Evolutionary conservation across 2,113 vertebrate species (phyloP).

Genomic region (Helogale parvula): DNA sequence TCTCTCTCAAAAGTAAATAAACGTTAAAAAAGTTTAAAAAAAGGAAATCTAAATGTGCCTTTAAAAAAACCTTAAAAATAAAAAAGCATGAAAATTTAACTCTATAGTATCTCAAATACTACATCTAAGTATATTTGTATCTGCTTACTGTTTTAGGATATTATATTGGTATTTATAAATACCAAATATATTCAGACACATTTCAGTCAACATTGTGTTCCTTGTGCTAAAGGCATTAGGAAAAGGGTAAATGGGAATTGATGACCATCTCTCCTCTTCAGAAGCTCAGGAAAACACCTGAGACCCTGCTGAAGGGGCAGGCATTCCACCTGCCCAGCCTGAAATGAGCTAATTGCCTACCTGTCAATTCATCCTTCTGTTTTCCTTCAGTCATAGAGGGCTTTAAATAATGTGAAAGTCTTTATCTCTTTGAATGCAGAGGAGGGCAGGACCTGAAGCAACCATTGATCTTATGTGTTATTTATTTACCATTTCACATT

Average conservation of each 20-base stretch:
- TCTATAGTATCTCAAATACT: neutral
- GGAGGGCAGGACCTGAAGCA: neutral
- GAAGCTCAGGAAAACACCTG: neutral
- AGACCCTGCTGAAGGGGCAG: neutral
- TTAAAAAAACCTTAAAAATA: neutral
- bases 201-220: neutral
- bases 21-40: no score
- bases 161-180: constrained; percentile 31
- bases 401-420: neutral
- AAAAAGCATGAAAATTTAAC: neutral
- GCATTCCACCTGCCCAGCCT: neutral
- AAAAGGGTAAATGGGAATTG: neutral
- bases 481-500: neutral
- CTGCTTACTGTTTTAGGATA: constrained; percentile 4
- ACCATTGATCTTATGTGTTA: neutral
- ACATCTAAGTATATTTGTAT: neutral
- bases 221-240: neutral
- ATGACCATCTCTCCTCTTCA: neutral
- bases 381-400: neutral
- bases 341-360: neutral
- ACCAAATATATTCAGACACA: neutral
- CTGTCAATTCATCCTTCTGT: neutral
- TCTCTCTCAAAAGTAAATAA: no score
- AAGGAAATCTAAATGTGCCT: neutral
- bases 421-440: neutral